phyloP scores from a whole-genome alignment of 2,113 vertebrate genomes.

The Ciconia boyciana region DNA sequence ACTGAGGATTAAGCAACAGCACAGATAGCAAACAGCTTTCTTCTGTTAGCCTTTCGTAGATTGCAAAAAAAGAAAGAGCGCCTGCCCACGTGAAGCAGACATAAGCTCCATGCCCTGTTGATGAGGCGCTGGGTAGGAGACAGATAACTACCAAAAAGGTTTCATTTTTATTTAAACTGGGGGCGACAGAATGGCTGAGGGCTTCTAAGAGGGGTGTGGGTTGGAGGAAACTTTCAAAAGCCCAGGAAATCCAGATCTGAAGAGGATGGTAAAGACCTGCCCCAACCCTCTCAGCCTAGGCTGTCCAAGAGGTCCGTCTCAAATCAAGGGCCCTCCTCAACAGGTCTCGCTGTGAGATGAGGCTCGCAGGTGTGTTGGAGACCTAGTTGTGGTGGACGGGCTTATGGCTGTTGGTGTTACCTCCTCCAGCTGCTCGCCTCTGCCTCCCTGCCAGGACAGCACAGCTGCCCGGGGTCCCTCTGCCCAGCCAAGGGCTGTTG shows the following conservation, averaged over 20 bases:
- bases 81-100: neutral
- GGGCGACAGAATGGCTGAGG: neutral
- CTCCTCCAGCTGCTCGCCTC: neutral
- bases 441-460: neutral
- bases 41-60: constrained; percentile 31
- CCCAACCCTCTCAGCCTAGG: neutral
- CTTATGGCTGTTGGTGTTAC: neutral
- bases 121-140: neutral
- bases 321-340: neutral
- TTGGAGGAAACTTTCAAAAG: neutral
- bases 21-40: constrained; percentile 48
- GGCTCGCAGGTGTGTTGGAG: neutral
- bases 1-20: constrained; percentile 49
- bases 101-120: neutral
- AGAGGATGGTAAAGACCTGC: neutral
- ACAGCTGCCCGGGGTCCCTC: rapidly evolving
- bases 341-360: rapidly evolving
- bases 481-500: neutral
- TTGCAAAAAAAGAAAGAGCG: neutral
- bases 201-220: neutral
- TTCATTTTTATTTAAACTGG: neutral
- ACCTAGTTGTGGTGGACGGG: rapidly evolving
- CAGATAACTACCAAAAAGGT: neutral
- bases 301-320: neutral
- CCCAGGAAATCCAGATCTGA: neutral